Evolutionary conservation across 2,888 invertebrate species (phyloP), one percentile per base, ranked within the genome.

Genomic region (Lepidochrysops patricia): DNA sequence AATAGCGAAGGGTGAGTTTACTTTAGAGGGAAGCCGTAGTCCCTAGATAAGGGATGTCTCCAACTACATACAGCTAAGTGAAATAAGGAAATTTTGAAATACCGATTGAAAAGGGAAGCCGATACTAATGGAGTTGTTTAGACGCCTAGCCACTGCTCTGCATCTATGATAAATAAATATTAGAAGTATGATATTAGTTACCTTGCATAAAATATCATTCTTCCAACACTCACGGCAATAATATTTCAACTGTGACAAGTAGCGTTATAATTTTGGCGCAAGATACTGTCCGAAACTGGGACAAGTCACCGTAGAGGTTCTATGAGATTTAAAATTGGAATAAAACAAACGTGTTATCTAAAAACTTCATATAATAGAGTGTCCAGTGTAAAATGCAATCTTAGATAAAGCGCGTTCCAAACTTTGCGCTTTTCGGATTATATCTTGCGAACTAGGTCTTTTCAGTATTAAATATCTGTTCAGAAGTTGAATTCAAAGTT

Each of bases 171-270:
- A n/a, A n/a, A n/a, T n/a, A n/a, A n/a, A n/a, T n/a, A n/a, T n/a
- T n/a, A n/a, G n/a, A n/a, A n/a, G n/a, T n/a, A n/a, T n/a, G n/a
- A n/a, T n/a, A n/a, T 7, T 2, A 43, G 43, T 43, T 6, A 43
- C 43, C 9, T 43, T 67, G 73, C 71, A 76, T 76, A 77, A 79
- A 82, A 82, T 74, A 80, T 80, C 80, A 84, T 84, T 84, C 82
- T 76, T 79, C 29, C 19, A 71, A 74, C 78, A 75, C 72, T 75
- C 70, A 72, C 64, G 65, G 63, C 68, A 73, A 72, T 76, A 73
- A 75, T 74, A 74, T 73, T 70, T 67, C 70, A 67, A 67, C 71
- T 77, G 72, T 73, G 75, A 74, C 70, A 69, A 66, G 63, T 63
- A 63, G 64, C 57, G 64, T 67, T 67, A 70, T 71, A 71, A 71